phyloP scores from a whole-genome alignment of 2,888 invertebrate species.

The Phengaris arion region DNA sequence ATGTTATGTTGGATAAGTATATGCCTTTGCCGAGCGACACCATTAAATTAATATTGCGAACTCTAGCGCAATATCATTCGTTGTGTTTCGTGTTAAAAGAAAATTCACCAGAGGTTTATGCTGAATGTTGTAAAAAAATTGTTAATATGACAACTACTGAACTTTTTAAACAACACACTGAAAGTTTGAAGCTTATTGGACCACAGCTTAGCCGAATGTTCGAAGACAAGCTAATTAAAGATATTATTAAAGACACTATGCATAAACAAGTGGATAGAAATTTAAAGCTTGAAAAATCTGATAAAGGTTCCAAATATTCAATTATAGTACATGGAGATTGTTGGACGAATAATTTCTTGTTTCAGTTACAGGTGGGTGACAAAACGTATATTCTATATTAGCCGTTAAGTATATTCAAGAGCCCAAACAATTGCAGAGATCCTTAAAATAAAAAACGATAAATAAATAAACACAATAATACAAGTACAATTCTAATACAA shows the following conservation, averaged over 20 bases:
- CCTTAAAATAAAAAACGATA: too few relatives aligned
- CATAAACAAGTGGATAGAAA: slow-evolving; percentile 23
- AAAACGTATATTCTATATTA: too few relatives aligned
- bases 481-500: too few relatives aligned
- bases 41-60: slow-evolving; percentile 45
- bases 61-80: slow-evolving; percentile 43
- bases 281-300: slow-evolving; percentile 37
- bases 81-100: slow-evolving; percentile 51
- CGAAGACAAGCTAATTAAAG: slow-evolving; percentile 42
- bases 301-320: slow-evolving; percentile 43
- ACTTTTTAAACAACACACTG: neutral
- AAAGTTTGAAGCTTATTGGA: slow-evolving; percentile 18
- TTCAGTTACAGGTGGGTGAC: slow-evolving; percentile 45
- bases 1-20: slow-evolving; percentile 49
- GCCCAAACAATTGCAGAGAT: too few relatives aligned
- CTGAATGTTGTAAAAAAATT: slow-evolving; percentile 18
- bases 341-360: slow-evolving; percentile 58
- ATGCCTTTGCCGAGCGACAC: slow-evolving; percentile 45
- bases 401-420: too few relatives aligned
- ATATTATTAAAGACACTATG: slow-evolving; percentile 40
- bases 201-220: slow-evolving; percentile 36
- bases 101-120: slow-evolving; percentile 31
- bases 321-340: slow-evolving; percentile 54
- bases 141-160: slow-evolving; percentile 10
- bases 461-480: too few relatives aligned